Percentiles rank a stretch among this genome's conserved stretches.
Conservation (phyloP, 2,113 vertebrate species). For the Pterocles burchelli region DNA sequence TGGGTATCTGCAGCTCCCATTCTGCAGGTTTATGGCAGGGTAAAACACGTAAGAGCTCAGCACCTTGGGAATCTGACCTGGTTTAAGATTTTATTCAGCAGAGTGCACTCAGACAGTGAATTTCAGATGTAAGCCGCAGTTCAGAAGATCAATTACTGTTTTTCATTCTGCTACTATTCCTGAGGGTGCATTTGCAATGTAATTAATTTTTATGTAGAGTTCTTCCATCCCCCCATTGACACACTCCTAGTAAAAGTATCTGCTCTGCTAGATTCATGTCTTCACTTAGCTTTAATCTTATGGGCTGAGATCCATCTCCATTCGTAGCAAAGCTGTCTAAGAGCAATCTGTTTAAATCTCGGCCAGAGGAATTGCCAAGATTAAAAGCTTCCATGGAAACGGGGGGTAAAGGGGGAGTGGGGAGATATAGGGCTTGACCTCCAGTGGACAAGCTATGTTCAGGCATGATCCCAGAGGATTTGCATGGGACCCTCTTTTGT, state of each 20-base stretch:
- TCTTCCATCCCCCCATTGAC: not conserved
- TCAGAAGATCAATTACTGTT: slow-evolving; percentile 26
- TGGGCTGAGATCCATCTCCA: not conserved
- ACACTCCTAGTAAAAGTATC: not conserved
- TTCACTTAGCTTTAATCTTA: slow-evolving; percentile 26
- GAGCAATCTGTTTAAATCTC: not conserved
- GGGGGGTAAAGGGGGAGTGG: not conserved
- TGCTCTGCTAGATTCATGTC: not conserved
- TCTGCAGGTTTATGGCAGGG: not conserved
- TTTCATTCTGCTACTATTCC: slow-evolving; percentile 21
- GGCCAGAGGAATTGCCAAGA: not conserved
- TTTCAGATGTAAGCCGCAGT: not conserved
- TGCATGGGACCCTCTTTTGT: not conserved
- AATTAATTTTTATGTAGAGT: slow-evolving; percentile 55
- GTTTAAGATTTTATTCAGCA: slow-evolving; percentile 35
- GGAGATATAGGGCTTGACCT: not conserved
- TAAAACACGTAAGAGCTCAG: not conserved
- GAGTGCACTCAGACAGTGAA: not conserved
- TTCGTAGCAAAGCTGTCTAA: not conserved
- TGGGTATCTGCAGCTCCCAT: not conserved
- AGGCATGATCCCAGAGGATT: not conserved
- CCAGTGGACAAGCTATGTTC: not conserved
- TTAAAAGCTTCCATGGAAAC: not conserved
- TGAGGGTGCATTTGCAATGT: slow-evolving; percentile 31
- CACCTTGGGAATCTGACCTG: slow-evolving; percentile 17